phyloP scores from a whole-genome alignment of 1,140 invertebrate species.

The Olivierus martensii region DNA sequence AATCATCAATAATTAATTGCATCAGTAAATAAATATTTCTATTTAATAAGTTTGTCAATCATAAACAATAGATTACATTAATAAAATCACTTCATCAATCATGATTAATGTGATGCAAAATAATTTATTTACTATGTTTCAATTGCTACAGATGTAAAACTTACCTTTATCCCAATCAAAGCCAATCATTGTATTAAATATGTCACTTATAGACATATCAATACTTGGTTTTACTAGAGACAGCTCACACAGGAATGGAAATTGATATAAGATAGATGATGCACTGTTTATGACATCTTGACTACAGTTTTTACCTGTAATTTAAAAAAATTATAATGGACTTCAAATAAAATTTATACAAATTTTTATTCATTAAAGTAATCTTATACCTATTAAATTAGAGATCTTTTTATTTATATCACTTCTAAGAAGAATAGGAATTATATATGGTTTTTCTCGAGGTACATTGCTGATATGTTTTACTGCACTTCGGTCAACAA shows the following conservation, averaged over 20 bases:
- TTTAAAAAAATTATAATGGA: neutral
- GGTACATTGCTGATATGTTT: conserved; percentile 2
- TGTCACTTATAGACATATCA: conserved; percentile 8
- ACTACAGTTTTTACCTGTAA: conserved; percentile 11
- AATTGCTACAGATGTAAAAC: neutral
- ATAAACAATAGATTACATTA: too few relatives aligned
- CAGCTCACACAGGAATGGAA: conserved; percentile 11
- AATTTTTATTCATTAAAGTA: neutral
- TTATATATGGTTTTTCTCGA: conserved; percentile 7
- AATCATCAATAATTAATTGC: too few relatives aligned
- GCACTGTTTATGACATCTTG: conserved; percentile 4
- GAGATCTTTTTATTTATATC: conserved; percentile 19
- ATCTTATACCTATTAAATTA: conserved; percentile 8
- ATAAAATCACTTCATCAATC: too few relatives aligned
- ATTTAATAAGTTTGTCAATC: too few relatives aligned
- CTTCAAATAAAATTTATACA: too few relatives aligned
- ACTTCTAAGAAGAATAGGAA: conserved; percentile 6
- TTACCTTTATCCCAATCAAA: conserved; percentile 16
- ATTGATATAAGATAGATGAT: conserved; percentile 5
- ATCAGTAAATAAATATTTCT: too few relatives aligned
- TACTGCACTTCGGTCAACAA: conserved; percentile 2
- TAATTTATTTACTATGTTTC: neutral
- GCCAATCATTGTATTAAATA: conserved; percentile 7
- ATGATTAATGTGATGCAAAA: too few relatives aligned
- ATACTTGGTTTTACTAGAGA: conserved; percentile 6